Evolutionary conservation across 1,140 invertebrate species (phyloP), one percentile per base, ranked within the genome.

Genomic region (Cataglyphis hispanica): DNA sequence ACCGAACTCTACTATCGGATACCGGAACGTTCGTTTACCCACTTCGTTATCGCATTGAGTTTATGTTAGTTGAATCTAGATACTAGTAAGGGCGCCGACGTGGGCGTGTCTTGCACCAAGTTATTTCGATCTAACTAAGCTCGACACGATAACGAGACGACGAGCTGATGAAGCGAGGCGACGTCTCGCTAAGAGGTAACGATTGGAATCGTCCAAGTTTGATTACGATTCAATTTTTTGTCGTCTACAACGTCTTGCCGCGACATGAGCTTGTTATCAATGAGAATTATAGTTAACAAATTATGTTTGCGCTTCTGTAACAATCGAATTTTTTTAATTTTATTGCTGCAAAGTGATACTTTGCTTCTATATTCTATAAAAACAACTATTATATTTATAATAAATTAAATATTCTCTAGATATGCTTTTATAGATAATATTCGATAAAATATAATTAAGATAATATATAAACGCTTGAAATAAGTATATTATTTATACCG

Each of bases 21-120:
- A 60, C 22, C 37, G 19, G 27, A 43, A 64, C 46, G 72, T 89
- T 90, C 89, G 87, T 89, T 50, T 89, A 87, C 74, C 34, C 77
- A 56, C 16, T 86, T 88, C 87, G 87, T 90, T 90, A 86, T 90
- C 83, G 75, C 64, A 61, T 74, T 31, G 40, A 43, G 31, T 50
- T 56, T 86, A 69, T 66, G 76, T 50, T 64, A 70, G 86, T 67
- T 78, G 81, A 84, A 89, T 86, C 67, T 63, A 84, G 88, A 72
- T 83, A 86, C 34, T 70, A 22, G 64, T 61, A 25, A 81, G 50
- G n/a, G 34, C 34, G 53, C 50, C 78, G 11, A 58, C 56, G 78
- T 70, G 25, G 78, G 34, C 50, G 66, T 60, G 77, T 61, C 53
- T 46, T 11, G 13, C 11, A 7, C 11, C 7, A 16, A n/a, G 37